Percentiles rank a stretch among this genome's conserved stretches.
These are phyloP conservation scores for Cyanocitta stelleri DNA, from an alignment of 2,113 vertebrate species.

Conservation along the genomic window DNA sequence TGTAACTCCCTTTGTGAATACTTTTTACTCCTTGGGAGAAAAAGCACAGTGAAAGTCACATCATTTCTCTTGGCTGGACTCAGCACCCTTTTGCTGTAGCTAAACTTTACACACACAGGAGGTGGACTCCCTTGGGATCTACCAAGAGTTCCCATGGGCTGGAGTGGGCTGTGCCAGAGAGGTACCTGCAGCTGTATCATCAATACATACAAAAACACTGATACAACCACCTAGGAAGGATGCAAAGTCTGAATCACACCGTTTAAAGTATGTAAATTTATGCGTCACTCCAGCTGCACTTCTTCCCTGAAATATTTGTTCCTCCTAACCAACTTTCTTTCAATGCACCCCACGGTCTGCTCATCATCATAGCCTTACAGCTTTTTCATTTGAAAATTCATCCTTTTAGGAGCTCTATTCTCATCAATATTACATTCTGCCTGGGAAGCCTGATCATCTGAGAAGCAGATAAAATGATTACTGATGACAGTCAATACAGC, in stretches of 20 bases:
- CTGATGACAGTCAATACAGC: not conserved
- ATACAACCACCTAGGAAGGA: not conserved
- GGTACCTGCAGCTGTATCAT: not conserved
- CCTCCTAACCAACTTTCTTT: not conserved
- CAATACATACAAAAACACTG: not conserved
- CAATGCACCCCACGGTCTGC: not conserved
- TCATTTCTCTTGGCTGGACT: not conserved
- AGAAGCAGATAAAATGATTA: not conserved
- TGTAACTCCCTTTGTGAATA: not conserved
- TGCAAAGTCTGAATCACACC: not conserved
- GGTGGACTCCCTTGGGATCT: not conserved
- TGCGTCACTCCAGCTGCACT: not conserved
- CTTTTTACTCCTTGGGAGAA: not conserved
- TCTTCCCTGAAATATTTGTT: not conserved
- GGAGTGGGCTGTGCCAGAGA: not conserved
- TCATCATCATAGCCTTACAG: not conserved
- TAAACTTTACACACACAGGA: not conserved
- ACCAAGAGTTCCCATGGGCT: not conserved
- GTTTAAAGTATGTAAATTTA: not conserved
- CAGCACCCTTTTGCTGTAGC: not conserved
- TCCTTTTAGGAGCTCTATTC: not conserved
- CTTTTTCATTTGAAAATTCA: not conserved
- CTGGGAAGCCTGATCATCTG: not conserved
- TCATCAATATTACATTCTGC: not conserved
- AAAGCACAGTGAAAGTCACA: not conserved